Evolutionary conservation across 2,113 vertebrate species (phyloP).

Genomic region (Chelonoidis abingdonii): DNA sequence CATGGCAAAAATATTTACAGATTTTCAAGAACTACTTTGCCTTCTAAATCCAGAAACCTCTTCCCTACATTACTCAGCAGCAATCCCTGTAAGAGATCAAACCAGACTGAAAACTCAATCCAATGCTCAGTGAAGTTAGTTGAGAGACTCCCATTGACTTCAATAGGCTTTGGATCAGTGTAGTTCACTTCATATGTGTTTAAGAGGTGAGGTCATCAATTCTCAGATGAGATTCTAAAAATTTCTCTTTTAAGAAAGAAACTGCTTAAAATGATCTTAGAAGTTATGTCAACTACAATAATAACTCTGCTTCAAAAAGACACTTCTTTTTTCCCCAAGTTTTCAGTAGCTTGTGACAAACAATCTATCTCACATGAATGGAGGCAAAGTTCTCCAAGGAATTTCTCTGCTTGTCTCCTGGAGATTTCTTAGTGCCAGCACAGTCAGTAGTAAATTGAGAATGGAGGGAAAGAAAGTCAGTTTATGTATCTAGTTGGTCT

Average conservation of each 20-base stretch:
- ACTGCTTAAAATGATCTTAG: conserved; percentile 33
- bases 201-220: conserved; percentile 13
- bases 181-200: neutral
- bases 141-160: neutral
- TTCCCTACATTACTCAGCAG: neutral
- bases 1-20: neutral
- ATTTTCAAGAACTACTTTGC: neutral
- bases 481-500: neutral
- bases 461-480: neutral
- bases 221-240: conserved; percentile 33
- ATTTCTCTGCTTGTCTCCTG: neutral
- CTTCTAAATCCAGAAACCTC: neutral
- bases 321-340: conserved; percentile 39
- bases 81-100: neutral
- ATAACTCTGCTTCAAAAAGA: conserved; percentile 55
- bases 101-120: neutral
- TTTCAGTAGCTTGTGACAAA: conserved; percentile 49
- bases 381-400: conserved; percentile 26
- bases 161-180: neutral
- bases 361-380: conserved; percentile 50
- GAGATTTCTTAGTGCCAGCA: neutral
- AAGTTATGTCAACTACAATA: conserved; percentile 42
- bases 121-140: neutral
- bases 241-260: conserved; percentile 4
- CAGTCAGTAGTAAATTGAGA: conserved; percentile 5